Base-by-base conservation (phyloP, 2,888 invertebrate species). In the Cephus rjabovi region DNA sequence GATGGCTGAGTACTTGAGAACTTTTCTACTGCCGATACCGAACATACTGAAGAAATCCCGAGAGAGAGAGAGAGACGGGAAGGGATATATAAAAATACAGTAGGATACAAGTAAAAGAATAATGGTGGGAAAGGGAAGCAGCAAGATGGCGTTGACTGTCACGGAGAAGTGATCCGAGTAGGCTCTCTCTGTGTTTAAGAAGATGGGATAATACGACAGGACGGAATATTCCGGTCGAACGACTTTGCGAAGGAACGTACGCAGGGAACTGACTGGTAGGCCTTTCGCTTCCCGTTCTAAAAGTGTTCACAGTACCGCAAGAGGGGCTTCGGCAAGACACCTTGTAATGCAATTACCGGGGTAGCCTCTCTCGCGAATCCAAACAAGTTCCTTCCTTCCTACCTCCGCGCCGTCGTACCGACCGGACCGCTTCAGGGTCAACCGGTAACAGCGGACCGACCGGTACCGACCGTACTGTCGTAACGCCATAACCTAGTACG, bases 1-100 rank as follows among this genome's bases (percentile, higher is more conserved):
- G 85, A 91, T 92, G 87, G 88, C 89, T 86, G 90, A 90, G 85
- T 90, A 91, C 82, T 90, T 90, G 73, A 90, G 86, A 73, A 89
- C 87, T 84, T 90, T 91, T 79, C 89, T 87, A 81, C 84, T 86
- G 74, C 89, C 89, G 69, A 86, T 79, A 30, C 88, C 89, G 80
- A 89, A 89, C 88, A 89, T 88, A 40, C 6, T 6, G 6, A 15
- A 40, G 15, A 40, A 15, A 40, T 40, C 4, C 40, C 40, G 40
- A 15, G 6, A 4, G 4, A 40, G 40, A 15, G 35, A 4, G 35
- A 12, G 12, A 37, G 37, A 12, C 12, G 40, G 6, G 0, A 40
- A 40, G 15, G 15, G 4, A 15, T 12, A 37, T 37, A 15, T 1
- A 37, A 40, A 15, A 40, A 40, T 15, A 15, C 15, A 40, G 40